These are phyloP conservation scores for Autographa pulchrina DNA, from an alignment of 2,888 invertebrate species.

Conservation along the genomic window DNA sequence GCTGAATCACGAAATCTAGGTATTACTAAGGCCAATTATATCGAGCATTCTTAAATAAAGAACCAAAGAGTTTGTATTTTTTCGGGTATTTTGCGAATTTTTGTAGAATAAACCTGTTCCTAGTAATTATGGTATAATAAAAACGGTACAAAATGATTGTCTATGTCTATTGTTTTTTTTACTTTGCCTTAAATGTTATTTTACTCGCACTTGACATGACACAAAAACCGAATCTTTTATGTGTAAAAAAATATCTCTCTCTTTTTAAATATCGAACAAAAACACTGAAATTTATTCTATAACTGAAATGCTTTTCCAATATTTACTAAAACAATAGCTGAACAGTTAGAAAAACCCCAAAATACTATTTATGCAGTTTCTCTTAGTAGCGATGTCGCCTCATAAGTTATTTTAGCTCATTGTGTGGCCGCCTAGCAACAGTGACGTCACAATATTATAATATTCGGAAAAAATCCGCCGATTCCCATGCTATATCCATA, in stretches of 20 bases:
- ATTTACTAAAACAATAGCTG: background rate
- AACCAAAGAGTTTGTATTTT: background rate
- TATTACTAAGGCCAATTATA: background rate
- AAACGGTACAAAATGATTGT: too few species aligned
- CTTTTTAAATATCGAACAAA: background rate
- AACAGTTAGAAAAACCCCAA: background rate
- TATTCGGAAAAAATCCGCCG: constrained; percentile 41
- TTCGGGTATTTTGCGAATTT: background rate
- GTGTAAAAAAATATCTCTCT: background rate
- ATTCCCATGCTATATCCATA: constrained; percentile 37
- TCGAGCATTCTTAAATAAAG: background rate
- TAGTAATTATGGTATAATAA: background rate
- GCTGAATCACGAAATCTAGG: constrained; percentile 31
- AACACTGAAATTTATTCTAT: background rate
- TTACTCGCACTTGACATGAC: background rate
- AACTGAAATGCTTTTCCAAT: background rate
- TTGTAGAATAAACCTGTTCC: background rate
- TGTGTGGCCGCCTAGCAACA: constrained; percentile 45
- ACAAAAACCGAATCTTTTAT: background rate
- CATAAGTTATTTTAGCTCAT: constrained; percentile 14
- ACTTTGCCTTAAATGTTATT: background rate
- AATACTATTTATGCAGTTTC: background rate
- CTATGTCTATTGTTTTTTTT: too few species aligned
- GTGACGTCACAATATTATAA: constrained; percentile 46
- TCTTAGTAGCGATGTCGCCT: background rate